Base-by-base conservation (phyloP, 2,113 vertebrate genomes). In the Malurus alboscapulatus region DNA sequence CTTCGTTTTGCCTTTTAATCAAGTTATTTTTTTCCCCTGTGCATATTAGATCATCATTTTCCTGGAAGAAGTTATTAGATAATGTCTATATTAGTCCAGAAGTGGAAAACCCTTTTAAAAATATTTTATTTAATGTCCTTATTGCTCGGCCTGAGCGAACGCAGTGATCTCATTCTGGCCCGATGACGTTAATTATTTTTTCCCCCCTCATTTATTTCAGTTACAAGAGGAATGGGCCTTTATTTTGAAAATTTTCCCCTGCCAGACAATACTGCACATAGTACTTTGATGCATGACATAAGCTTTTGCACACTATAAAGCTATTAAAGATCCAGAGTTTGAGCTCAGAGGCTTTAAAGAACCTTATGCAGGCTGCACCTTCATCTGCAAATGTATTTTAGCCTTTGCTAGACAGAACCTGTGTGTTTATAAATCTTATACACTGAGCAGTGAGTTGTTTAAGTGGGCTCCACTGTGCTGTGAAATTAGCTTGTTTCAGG, bases 401-500 rank as follows among this genome's bases (percentile, higher is more conserved):
- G 86, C 82, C 54, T 69, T 76, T 45, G 65, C 90, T 72, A 63
- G 80, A 11, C 71, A 53, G 79, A 76, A 26, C 59, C 75, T 54
- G 82, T 21, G 83, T 93, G 92, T 97, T 97, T 97, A 88, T 94
- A 94, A 96, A 93, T 57, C 65, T 62, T 26, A 34, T 10, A 55
- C 71, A 34, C 51, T 34, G 30, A 96, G 94, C 92, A 84, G 84
- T 86, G 87, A 75, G 94, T 93, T 96, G 94, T 96, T 95, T 92
- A 95, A 96, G 93, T 79, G 81, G 92, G 69, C 73, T 96, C 92
- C 48, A 65, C 93, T 92, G 82, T 96, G 86, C 96, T 96, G 90
- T 95, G 87, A 97, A 96, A 97, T 96, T 77, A 96, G 90, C 94
- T 96, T 92, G 87, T 96, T 97, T 78, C 87, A 9, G 87, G 51